Conservation (phyloP, 2,888 invertebrate species). For the Tinea trinotella region DNA sequence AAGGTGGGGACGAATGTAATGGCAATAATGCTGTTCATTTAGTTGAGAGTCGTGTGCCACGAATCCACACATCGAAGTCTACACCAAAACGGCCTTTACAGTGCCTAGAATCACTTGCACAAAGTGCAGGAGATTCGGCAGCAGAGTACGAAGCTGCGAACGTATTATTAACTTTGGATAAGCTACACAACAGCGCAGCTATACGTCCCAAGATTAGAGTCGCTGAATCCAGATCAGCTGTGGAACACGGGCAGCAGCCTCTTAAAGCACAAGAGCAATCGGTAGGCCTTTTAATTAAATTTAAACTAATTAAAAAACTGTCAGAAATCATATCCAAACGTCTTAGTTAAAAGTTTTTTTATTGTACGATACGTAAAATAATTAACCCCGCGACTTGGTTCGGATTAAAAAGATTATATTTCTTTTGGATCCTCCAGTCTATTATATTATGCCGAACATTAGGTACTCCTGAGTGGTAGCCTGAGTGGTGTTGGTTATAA, state of each 20-base stretch:
- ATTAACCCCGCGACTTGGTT: too few species aligned
- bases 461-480: too few species aligned
- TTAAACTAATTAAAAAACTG: too few species aligned
- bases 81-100: conserved; percentile 67
- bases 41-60: conserved; percentile 48
- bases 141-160: conserved; percentile 82
- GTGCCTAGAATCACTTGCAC: conserved; percentile 80
- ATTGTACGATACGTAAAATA: too few species aligned
- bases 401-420: too few species aligned
- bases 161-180: conserved; percentile 76
- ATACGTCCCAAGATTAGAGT: background rate
- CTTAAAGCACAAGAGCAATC: background rate
- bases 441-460: too few species aligned
- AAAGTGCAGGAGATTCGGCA: conserved; percentile 81
- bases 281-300: too few species aligned
- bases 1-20: conserved; percentile 56
- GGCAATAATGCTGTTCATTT: conserved; percentile 54
- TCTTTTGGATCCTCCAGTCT: too few species aligned
- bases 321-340: too few species aligned
- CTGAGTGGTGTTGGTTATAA: too few species aligned
- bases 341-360: too few species aligned
- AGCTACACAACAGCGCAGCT: conserved; percentile 62
- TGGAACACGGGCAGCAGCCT: background rate
- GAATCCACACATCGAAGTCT: conserved; percentile 43
- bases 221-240: background rate